Evolutionary conservation across 2,888 invertebrate species (phyloP).

Genomic region (Lithophane leautieri): DNA sequence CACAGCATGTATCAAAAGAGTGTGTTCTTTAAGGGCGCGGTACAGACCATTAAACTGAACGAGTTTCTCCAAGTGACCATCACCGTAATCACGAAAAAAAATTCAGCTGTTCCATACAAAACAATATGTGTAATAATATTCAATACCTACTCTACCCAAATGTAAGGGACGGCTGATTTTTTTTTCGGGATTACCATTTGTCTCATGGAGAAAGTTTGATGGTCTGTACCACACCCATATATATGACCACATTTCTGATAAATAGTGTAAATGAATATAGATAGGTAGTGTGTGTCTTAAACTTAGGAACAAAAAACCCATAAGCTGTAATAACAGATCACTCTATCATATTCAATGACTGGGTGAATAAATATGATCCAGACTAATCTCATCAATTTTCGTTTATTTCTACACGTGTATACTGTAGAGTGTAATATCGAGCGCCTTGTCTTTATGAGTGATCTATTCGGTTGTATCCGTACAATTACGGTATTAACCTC

Average conservation of each 20-base stretch:
- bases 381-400: slow-evolving; percentile 46
- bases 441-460: slow-evolving; percentile 40
- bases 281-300: neutral
- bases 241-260: too few relatives aligned
- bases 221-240: too few relatives aligned
- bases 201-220: too few relatives aligned
- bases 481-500: slow-evolving; percentile 15
- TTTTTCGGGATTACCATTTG: too few relatives aligned
- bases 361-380: slow-evolving; percentile 38
- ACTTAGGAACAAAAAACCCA: slow-evolving; percentile 15
- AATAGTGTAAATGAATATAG: neutral
- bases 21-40: neutral
- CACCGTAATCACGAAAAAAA: neutral
- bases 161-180: too few relatives aligned
- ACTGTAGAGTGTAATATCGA: slow-evolving; percentile 36
- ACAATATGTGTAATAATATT: too few relatives aligned
- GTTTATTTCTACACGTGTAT: slow-evolving; percentile 22
- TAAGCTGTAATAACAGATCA: slow-evolving; percentile 41
- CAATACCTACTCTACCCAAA: neutral
- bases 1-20: neutral
- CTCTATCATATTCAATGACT: slow-evolving; percentile 40
- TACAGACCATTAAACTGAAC: neutral
- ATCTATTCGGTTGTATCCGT: slow-evolving; percentile 27
- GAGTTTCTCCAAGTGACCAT: neutral
- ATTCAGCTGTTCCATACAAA: neutral